These are phyloP conservation scores for Echinops telfairi DNA, from an alignment of 2,113 vertebrate species.

Conservation along the genomic window DNA sequence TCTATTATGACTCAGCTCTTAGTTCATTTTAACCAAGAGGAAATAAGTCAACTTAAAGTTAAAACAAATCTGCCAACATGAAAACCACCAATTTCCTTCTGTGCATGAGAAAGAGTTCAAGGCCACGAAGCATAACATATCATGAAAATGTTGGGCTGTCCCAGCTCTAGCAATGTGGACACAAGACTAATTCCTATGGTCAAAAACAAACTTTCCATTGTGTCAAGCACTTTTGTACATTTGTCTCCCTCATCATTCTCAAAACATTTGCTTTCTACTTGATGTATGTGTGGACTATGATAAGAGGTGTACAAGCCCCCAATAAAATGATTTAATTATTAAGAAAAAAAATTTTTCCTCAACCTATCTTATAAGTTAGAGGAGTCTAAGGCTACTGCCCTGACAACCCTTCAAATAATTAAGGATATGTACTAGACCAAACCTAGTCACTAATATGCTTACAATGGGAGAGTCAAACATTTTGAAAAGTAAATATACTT, in stretches of 20 bases:
- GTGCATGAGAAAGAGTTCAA: neutral
- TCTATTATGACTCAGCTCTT: neutral
- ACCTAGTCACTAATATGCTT: neutral
- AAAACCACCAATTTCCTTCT: neutral
- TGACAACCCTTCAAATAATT: neutral
- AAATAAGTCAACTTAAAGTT: neutral
- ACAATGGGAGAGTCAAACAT: neutral
- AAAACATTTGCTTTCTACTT: no score
- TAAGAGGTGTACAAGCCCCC: no score
- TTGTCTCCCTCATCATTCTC: no score
- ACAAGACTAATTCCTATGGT: neutral
- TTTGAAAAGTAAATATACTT: constrained; percentile 26
- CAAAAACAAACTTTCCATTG: neutral
- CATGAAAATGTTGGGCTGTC: no score
- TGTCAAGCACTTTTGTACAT: no score
- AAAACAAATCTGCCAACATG: neutral
- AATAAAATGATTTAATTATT: no score
- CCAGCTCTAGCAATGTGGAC: neutral
- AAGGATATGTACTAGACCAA: neutral
- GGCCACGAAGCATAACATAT: no score
- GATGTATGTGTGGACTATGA: no score
- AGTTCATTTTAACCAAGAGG: neutral
- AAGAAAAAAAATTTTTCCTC: neutral
- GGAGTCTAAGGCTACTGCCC: no score
- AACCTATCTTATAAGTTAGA: neutral